Conservation (phyloP, 2,797 vertebrate species). For the Lutra lutra region DNA sequence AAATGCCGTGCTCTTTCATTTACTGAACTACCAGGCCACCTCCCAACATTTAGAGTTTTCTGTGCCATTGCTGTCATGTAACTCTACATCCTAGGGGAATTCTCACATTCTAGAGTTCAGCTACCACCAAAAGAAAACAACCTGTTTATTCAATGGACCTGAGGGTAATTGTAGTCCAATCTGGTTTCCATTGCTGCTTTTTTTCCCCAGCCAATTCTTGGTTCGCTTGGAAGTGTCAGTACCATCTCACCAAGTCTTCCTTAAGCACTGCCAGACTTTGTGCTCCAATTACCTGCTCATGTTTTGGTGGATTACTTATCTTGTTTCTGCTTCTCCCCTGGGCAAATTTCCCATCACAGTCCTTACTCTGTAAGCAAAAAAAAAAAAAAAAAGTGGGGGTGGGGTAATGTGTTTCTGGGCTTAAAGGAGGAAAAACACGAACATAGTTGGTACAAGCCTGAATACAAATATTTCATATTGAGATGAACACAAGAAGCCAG, state of each 20-base stretch:
- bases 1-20: background rate
- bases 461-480: conserved; percentile 67
- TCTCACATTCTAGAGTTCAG: conserved; percentile 65
- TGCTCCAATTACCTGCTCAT: conserved; percentile 72
- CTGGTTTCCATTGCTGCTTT: conserved; percentile 33
- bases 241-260: conserved; percentile 64
- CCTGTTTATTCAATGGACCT: conserved; percentile 34
- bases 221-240: conserved; percentile 65
- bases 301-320: conserved; percentile 73
- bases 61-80: conserved; percentile 45
- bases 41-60: conserved; percentile 30
- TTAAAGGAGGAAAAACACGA: conserved; percentile 30
- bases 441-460: conserved; percentile 30
- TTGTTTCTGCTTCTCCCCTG: conserved; percentile 65
- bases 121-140: conserved; percentile 57
- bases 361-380: conserved; percentile 63
- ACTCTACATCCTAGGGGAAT: conserved; percentile 53
- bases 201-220: conserved; percentile 43
- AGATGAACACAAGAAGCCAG: conserved; percentile 67
- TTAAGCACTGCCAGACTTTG: conserved; percentile 47
- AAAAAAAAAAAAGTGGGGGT: background rate
- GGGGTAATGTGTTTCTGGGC: conserved; percentile 60
- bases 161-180: conserved; percentile 53
- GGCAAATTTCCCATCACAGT: conserved; percentile 63
- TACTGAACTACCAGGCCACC: background rate